Conservation (phyloP, 2,797 vertebrate species). For the Cossypha dichroa region DNA sequence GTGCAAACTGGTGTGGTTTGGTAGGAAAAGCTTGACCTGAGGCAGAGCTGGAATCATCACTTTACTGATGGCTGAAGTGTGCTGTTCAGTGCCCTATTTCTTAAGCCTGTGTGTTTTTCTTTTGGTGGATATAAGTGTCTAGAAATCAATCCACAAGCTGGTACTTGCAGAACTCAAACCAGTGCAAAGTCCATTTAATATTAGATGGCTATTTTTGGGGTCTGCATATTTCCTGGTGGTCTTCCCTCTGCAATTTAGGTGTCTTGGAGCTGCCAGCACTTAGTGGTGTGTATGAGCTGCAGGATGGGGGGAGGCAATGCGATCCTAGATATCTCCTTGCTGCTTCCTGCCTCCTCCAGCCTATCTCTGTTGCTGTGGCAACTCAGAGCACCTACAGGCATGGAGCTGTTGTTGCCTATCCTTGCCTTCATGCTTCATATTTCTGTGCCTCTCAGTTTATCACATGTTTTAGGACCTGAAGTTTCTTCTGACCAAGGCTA, state of each 20-base stretch:
- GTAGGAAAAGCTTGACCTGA: neutral
- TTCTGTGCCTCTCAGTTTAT: neutral
- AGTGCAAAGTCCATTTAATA: neutral
- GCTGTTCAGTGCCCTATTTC: neutral
- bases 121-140: neutral
- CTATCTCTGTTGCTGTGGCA: slow-evolving; percentile 53
- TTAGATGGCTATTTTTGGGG: neutral
- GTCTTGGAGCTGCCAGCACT: neutral
- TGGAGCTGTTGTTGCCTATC: neutral
- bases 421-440: neutral
- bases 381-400: neutral
- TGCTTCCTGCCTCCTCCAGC: slow-evolving; percentile 31
- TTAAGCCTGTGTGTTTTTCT: neutral
- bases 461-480: neutral
- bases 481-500: neutral
- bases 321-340: neutral
- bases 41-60: neutral
- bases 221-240: neutral
- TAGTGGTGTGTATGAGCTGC: neutral
- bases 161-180: neutral
- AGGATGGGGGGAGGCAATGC: neutral
- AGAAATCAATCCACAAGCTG: neutral
- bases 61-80: neutral
- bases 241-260: neutral
- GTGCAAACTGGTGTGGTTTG: neutral